Base-by-base conservation (phyloP, 2,113 vertebrate species). In the Eleginops maclovinus region DNA sequence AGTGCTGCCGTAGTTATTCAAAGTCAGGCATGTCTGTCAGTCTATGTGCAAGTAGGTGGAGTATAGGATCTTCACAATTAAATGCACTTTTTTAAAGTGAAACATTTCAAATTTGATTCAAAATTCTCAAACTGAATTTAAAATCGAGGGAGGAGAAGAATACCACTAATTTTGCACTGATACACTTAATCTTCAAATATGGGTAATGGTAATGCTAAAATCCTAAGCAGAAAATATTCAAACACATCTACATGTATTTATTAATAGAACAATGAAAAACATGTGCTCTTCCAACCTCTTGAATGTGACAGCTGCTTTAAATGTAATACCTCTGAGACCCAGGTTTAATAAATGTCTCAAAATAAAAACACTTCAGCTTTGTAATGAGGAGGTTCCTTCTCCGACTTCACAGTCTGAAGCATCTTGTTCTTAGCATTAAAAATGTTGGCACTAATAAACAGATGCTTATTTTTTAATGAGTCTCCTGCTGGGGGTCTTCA, bases 381-480 rank as follows among this genome's bases (percentile, higher is more conserved):
- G 31, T 36, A 36, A 36, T 36, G 7, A 36, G 1, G 31, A 36
- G 31, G 12, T 28, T 58, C 10, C 31, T 31, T 16, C 44, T 60
- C 5, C 8, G 49, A 63, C 21, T 2, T 16, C 2, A 31, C 15
- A 28, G 49, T 55, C 22, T 50, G 44, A 36, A 36, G 31, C 31
- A 8, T 36, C 31, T 36, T 36, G 7, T 36, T 36, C 31, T 36
- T 36, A 36, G 31, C 31, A 5, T 36, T 36, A 36, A 36, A 36
- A 47, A 24, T 43, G 16, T 78, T 77, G n/a, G 40, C 44, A 66
- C n/a, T 49, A 46, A 47, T 79, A 50, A 82, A 41, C 67, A 62
- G 54, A 61, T 70, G 51, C 77, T 77, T 49, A 26, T 65, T 56
- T 81, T 77, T 77, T 74, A 85, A 85, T 65, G 58, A 81, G 63